Base-by-base conservation (phyloP, 2,888 invertebrate genomes). In the Eupeodes latifasciatus region DNA sequence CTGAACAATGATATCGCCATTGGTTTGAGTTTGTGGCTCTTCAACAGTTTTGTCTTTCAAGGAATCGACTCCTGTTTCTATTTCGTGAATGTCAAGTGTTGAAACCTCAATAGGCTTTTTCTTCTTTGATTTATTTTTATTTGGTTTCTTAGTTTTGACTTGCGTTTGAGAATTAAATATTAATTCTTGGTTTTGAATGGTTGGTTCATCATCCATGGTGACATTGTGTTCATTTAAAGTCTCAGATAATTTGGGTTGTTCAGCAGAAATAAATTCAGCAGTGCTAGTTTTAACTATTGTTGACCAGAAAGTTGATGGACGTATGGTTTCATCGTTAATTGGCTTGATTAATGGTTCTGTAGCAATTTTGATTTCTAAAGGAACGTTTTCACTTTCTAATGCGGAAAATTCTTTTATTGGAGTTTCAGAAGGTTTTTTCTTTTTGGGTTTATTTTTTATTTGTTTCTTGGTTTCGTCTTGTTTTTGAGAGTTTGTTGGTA, bases 281-380 rank as follows among this genome's bases (percentile, higher is more conserved):
- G 91, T 91, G 14, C 27, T 27, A 91, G 90, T 36, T 86, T 91
- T 0, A 5, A 91, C 51, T 49, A 91, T 91, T 40, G 69, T 62
- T 19, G 69, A 16, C 5, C 53, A 16, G n/a, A n/a, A 53, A 53
- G 7, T 53, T 16, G n/a, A 12, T 27, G 12, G 53, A 5, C 34
- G 27, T 10, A 1, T 57, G 5, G 12, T 47, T 12, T 11, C 47
- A 47, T 19, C 7, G 16, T 36, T 1, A 44, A 1, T 6, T 10
- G 44, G 10, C 47, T 47, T 47, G 10, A 47, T 11, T 11, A 12
- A 10, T 9, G 47, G 11, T 47, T 47, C 47, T 4, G 47, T 12
- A 11, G 2, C 9, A 11, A 12, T 5, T n/a, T 53, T 7, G n/a
- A 5, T n/a, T 14, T 53, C 53, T 53, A 53, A 6, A 7, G 53